A percentile compares a stretch with the other conserved stretches of the same genome.
These are phyloP conservation scores for Latrodectus elegans DNA, from an alignment of 2,888 invertebrate genomes.

Conservation along the genomic window DNA sequence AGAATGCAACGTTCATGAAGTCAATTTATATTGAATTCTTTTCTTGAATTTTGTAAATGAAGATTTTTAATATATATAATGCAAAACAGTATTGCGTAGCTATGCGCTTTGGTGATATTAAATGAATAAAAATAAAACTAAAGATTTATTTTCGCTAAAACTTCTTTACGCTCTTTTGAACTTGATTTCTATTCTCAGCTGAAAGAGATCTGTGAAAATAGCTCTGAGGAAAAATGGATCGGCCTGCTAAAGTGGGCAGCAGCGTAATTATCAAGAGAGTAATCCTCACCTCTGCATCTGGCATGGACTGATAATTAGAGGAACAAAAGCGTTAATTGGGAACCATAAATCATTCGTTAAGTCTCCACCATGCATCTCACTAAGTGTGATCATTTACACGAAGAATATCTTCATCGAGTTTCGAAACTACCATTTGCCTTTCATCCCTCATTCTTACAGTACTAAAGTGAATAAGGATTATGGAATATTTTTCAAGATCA, in stretches of 20 bases:
- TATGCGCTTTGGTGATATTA: too few relatives aligned
- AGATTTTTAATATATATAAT: too few relatives aligned
- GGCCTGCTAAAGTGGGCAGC: neutral
- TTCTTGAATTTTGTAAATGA: too few relatives aligned
- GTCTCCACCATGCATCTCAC: neutral
- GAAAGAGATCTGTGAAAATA: neutral
- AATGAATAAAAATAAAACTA: too few relatives aligned
- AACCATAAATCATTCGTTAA: constrained; percentile 28
- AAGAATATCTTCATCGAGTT: constrained; percentile 17
- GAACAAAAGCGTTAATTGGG: constrained; percentile 33
- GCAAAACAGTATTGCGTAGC: too few relatives aligned
- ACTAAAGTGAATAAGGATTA: too few relatives aligned
- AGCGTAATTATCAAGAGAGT: constrained; percentile 25
- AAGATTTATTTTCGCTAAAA: too few relatives aligned
- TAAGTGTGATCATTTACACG: neutral
- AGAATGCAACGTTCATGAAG: too few relatives aligned
- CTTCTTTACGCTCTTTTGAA: too few relatives aligned
- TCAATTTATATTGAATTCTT: too few relatives aligned
- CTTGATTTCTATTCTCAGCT: neutral
- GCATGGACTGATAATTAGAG: constrained; percentile 17
- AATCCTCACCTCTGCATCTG: constrained; percentile 14
- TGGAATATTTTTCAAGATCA: too few relatives aligned
- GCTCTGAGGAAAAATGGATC: neutral
- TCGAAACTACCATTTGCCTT: neutral
- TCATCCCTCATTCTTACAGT: too few relatives aligned